Evolutionary conservation across 2,888 invertebrate genomes (phyloP), one percentile per base, ranked within the genome.

Genomic region (Cremastinae sp.): DNA sequence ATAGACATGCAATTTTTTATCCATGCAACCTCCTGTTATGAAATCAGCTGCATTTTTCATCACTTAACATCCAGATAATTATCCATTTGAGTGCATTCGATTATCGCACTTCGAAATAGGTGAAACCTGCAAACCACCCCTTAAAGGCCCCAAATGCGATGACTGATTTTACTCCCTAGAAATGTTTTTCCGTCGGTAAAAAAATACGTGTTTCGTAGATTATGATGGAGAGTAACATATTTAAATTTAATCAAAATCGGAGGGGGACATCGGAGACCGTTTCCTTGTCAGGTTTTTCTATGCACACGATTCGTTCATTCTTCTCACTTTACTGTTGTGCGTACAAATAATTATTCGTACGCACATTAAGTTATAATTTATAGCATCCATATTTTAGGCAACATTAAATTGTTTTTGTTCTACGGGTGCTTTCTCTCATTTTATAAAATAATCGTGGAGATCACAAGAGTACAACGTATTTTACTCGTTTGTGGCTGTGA

Each of bases 401-500:
- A 28, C 5, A 3, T 3, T 3, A 28, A 28, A 28, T 5, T 12
- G 53, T 18, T 14, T 51, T 37, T 39, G 45, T 14, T 61, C 53
- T 9, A 8, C 39, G 22, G 10, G n/a, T 20, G 39, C 28, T 47
- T 59, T 22, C 28, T 64, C 62, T 45, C 66, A 58, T 68, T 59
- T 79, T 53, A 74, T 71, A 59, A 78, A 79, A 65, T 70, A 71
- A 47, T 71, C 47, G 39, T 45, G 71, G 49, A 58, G 78, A 55
- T 69, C 47, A 22, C 43, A 41, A 56, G 76, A 47, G 70, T 53
- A 71, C 70, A 70, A 70, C 74, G 59, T 69, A 70, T 61, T 65
- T 76, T 70, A 65, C 56, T n/a, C 47, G 69, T 69, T 69, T 59
- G 76, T 59, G 65, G 59, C 51, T 72, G 75, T 62, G 80, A 80